Conservation (phyloP, 2,113 vertebrate genomes). For the Pedionomus torquatus region DNA sequence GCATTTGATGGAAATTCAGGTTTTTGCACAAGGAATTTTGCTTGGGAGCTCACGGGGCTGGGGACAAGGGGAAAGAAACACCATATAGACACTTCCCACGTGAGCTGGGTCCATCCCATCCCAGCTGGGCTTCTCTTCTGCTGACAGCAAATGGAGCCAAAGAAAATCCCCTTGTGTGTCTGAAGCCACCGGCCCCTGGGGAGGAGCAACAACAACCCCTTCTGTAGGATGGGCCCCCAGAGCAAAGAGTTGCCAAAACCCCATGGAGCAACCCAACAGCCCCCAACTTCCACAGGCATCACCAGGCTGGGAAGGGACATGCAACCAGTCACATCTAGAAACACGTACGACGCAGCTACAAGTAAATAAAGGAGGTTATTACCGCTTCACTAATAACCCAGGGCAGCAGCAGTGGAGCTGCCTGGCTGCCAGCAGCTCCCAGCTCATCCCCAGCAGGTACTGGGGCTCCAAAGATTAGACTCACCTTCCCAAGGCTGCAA, state of each 20-base stretch:
- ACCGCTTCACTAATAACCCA: neutral
- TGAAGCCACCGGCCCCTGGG: neutral
- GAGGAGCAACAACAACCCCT: rapidly evolving
- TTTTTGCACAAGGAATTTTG: neutral
- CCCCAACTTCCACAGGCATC: rapidly evolving
- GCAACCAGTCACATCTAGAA: neutral
- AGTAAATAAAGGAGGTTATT: neutral
- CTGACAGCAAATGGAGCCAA: rapidly evolving
- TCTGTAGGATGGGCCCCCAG: neutral
- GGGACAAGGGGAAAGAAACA: too few relatives aligned
- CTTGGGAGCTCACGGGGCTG: too few relatives aligned
- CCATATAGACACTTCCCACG: rapidly evolving
- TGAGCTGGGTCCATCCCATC: rapidly evolving
- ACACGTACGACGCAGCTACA: rapidly evolving
- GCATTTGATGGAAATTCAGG: rapidly evolving
- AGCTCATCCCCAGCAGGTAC: neutral
- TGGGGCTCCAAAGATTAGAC: neutral
- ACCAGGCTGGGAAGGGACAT: neutral
- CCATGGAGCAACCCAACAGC: rapidly evolving
- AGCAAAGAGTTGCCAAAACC: neutral
- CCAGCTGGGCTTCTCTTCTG: neutral
- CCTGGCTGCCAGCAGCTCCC: neutral
- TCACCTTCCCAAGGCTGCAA: neutral
- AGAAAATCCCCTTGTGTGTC: neutral
- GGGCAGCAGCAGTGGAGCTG: neutral